These are phyloP conservation scores for Blastobasis adustella DNA, from an alignment of 2,888 invertebrate species.

Conservation along the genomic window DNA sequence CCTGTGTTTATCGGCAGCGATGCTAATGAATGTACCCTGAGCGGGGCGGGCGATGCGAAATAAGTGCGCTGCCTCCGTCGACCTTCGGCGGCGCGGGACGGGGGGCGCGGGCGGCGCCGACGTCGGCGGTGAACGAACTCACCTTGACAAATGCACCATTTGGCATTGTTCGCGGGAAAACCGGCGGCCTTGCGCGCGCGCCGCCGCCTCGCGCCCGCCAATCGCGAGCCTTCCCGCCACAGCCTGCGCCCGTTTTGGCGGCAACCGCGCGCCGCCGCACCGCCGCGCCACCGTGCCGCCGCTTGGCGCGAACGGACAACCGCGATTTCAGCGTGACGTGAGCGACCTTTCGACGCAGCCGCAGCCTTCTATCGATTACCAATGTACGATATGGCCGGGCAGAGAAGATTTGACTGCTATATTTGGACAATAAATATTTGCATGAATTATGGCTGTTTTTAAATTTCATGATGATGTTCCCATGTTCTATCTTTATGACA, in stretches of 20 bases:
- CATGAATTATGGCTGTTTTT: no score
- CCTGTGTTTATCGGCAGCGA: slow-evolving; percentile 49
- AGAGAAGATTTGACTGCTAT: no score
- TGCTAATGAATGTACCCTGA: slow-evolving; percentile 56
- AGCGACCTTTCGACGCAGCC: slow-evolving; percentile 21
- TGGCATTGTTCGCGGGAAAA: slow-evolving; percentile 76
- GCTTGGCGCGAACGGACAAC: slow-evolving; percentile 20
- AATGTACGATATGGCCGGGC: neutral
- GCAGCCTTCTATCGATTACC: slow-evolving; percentile 5
- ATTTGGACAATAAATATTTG: no score
- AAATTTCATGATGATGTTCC: no score
- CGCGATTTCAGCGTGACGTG: slow-evolving; percentile 27
- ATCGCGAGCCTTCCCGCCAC: slow-evolving; percentile 68
- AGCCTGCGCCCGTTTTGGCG: slow-evolving; percentile 69
- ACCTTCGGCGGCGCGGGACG: slow-evolving; percentile 33
- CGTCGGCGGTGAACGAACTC: slow-evolving; percentile 74
- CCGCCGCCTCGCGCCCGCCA: slow-evolving; percentile 49
- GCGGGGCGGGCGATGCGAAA: slow-evolving; percentile 28
- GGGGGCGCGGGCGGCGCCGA: slow-evolving; percentile 29
- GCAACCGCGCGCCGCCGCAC: slow-evolving; percentile 38
- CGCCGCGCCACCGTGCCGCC: slow-evolving; percentile 28
- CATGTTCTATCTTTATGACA: no score
- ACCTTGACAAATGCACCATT: slow-evolving; percentile 76
- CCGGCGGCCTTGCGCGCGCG: slow-evolving; percentile 72
- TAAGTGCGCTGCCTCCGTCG: slow-evolving; percentile 15